A percentile compares a stretch with the other conserved stretches of the same genome.
Evolutionary conservation across 1,140 invertebrate species (phyloP).

Genomic region (Drosophila burlai): DNA sequence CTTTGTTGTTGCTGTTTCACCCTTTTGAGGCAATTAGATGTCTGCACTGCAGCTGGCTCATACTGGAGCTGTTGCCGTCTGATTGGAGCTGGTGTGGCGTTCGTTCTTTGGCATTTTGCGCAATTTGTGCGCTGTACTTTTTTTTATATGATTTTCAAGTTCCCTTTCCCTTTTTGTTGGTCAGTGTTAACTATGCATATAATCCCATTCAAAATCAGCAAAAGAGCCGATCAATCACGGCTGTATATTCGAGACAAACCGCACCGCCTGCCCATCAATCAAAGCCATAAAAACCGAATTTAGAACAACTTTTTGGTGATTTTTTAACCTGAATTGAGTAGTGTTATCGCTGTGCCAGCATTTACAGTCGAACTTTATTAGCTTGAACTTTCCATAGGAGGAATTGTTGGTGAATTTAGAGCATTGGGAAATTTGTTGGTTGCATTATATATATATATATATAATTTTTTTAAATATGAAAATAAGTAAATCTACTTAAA

Average conservation of each 20-base stretch:
- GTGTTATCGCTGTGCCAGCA: constrained; percentile 38
- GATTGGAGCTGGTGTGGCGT: constrained; percentile 50
- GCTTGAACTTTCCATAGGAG: neutral
- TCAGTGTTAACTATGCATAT: constrained; percentile 37
- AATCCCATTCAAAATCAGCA: constrained; percentile 43
- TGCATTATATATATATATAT: no score
- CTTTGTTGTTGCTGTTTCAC: constrained; percentile 39
- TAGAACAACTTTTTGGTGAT: constrained; percentile 42
- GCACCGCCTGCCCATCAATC: constrained; percentile 45
- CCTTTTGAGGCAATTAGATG: constrained; percentile 58
- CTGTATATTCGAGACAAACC: constrained; percentile 26
- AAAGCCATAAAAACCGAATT: constrained; percentile 47
- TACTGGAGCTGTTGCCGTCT: constrained; percentile 39
- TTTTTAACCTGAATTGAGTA: constrained; percentile 7
- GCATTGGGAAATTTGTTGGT: neutral
- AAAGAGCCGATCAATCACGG: constrained; percentile 62
- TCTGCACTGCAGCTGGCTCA: constrained; percentile 41
- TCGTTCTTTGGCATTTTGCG: constrained; percentile 75
- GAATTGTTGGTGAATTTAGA: neutral
- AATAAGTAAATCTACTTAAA: neutral
- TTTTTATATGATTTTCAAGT: constrained; percentile 22
- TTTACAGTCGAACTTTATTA: constrained; percentile 19
- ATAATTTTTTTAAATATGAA: neutral
- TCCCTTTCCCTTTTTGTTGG: constrained; percentile 29
- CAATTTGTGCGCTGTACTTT: constrained; percentile 79